A percentile compares a stretch with the other conserved stretches of the same genome.
phyloP scores from a whole-genome alignment of 2,888 invertebrate genomes.

The Pristionchus fissidentatus region DNA sequence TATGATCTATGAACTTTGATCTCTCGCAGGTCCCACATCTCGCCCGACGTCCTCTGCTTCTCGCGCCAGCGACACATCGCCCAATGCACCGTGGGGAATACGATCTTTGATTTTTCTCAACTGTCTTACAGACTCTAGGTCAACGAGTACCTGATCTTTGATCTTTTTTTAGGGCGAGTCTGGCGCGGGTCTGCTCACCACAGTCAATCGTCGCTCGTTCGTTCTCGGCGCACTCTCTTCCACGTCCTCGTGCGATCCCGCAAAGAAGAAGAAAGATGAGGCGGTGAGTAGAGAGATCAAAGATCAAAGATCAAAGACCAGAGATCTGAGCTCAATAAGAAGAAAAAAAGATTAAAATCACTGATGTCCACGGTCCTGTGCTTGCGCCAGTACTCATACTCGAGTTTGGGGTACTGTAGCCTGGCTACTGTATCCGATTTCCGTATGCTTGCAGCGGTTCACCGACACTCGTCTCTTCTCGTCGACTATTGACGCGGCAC shows the following conservation, averaged over 20 bases:
- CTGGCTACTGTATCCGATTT: neutral
- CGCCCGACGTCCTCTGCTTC: neutral
- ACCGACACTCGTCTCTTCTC: constrained; percentile 47
- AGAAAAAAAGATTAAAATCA: too few species aligned
- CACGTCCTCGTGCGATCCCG: neutral
- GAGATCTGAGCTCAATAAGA: too few species aligned
- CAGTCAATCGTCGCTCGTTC: neutral
- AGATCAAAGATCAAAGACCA: too few species aligned
- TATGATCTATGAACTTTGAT: neutral
- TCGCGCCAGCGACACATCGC: neutral
- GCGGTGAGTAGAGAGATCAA: too few species aligned
- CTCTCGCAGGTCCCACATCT: neutral
- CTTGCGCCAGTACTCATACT: too few species aligned
- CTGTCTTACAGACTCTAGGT: too few species aligned
- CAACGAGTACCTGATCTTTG: neutral
- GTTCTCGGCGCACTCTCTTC: constrained; percentile 4
- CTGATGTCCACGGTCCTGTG: too few species aligned
- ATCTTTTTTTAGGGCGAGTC: constrained; percentile 35
- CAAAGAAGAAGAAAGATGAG: neutral
- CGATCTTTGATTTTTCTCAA: neutral
- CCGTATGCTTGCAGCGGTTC: constrained; percentile 22
- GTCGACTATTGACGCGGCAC: constrained; percentile 38
- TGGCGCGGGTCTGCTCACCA: constrained; percentile 16
- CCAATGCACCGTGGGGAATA: neutral
- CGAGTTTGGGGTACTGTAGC: neutral